Percentiles rank a stretch among this genome's conserved stretches.
Conservation (phyloP, 2,113 vertebrate genomes). For the Pseudopipra pipra region DNA sequence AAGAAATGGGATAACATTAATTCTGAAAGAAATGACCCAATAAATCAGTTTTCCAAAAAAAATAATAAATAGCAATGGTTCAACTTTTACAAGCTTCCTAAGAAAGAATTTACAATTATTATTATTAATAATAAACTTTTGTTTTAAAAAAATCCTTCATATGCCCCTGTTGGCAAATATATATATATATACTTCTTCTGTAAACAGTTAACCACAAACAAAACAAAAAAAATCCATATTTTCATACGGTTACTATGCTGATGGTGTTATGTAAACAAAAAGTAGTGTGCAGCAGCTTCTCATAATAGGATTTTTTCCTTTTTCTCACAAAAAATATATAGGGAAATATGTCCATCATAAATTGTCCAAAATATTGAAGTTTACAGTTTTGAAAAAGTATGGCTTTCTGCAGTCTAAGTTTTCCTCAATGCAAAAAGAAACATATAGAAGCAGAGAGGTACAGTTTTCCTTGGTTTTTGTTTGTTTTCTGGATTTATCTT, state of each 20-base stretch:
- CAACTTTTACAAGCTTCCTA: constrained; percentile 27
- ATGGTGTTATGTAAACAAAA: constrained; percentile 64
- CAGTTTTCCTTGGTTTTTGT: not conserved
- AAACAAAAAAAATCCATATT: not conserved
- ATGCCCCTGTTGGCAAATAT: constrained; percentile 26
- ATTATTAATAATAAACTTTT: constrained; percentile 27
- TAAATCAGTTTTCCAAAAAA: constrained; percentile 28
- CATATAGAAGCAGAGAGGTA: not conserved
- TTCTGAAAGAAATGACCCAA: constrained; percentile 33
- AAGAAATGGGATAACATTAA: not conserved
- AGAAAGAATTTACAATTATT: constrained; percentile 53
- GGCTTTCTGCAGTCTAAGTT: not conserved
- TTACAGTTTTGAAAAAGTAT: not conserved
- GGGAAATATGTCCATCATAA: not conserved
- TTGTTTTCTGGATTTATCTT: not conserved
- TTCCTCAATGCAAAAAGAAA: not conserved
- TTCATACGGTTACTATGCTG: constrained; percentile 44
- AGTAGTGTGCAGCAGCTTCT: constrained; percentile 46
- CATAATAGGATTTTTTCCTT: not conserved
- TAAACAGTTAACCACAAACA: constrained; percentile 67
- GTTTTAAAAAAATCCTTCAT: constrained; percentile 63
- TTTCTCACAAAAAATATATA: not conserved
- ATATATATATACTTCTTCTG: constrained; percentile 53
- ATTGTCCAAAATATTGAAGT: not conserved
- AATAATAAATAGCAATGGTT: constrained; percentile 62